Percentiles rank a stretch among this genome's conserved stretches.
These are phyloP conservation scores for Stratiolaelaps scimitus DNA, from an alignment of 1,140 invertebrate species.

Conservation along the genomic window DNA sequence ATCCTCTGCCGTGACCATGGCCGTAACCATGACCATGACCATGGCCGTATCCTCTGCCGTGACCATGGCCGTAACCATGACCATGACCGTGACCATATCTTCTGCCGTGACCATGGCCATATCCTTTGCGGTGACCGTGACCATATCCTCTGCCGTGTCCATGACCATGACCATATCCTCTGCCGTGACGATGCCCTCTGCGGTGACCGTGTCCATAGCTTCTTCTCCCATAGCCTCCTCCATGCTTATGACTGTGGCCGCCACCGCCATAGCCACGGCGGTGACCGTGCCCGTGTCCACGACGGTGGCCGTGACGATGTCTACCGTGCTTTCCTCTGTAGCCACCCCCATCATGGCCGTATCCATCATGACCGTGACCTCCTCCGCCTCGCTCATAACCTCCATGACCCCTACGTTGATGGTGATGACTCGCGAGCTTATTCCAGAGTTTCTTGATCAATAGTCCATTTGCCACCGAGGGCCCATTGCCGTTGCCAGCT, in stretches of 20 bases:
- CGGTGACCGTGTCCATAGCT: conserved; percentile 6
- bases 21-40: background rate
- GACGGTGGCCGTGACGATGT: no score
- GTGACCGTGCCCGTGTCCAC: no score
- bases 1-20: background rate
- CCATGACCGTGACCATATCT: background rate
- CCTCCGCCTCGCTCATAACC: background rate
- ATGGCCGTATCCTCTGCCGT: background rate
- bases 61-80: background rate
- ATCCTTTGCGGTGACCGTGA: background rate
- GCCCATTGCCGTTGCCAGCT: no score
- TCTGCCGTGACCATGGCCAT: background rate
- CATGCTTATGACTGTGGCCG: no score
- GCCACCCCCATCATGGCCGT: background rate
- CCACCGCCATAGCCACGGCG: no score
- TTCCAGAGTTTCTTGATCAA: conserved; percentile 2
- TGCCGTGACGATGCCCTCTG: background rate
- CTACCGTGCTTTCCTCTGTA: no score
- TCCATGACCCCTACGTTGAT: background rate
- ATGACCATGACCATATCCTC: background rate
- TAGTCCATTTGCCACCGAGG: background rate
- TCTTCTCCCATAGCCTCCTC: background rate
- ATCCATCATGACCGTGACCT: conserved; percentile 14
- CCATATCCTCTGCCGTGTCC: background rate
- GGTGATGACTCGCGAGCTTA: background rate